These are phyloP conservation scores for Centropristis striata DNA, from an alignment of 2,113 vertebrate species.

Conservation along the genomic window DNA sequence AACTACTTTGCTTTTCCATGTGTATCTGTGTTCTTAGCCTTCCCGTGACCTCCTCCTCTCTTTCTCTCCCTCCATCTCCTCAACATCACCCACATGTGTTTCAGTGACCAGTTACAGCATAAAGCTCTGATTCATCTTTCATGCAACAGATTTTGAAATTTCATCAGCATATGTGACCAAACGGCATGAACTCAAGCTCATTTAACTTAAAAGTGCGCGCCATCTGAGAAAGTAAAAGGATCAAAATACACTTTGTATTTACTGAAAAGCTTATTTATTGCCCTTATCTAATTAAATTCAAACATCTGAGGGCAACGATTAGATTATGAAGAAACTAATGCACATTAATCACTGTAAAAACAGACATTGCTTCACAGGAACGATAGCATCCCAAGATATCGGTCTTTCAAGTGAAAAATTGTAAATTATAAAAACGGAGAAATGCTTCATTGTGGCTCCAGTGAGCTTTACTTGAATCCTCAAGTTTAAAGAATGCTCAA, in stretches of 20 bases:
- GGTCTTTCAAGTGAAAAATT: conserved; percentile 1
- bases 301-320: conserved; percentile 9
- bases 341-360: not conserved
- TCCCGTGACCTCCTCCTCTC: conserved; percentile 41
- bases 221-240: conserved; percentile 29
- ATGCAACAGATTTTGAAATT: conserved; percentile 51
- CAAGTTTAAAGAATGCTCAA: not conserved
- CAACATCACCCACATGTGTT: conserved; percentile 66
- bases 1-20: conserved; percentile 22
- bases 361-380: not conserved
- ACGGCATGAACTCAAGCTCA: not conserved
- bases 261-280: conserved; percentile 31
- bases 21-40: conserved; percentile 49
- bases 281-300: not conserved
- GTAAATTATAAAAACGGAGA: conserved; percentile 3
- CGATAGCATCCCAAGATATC: not conserved
- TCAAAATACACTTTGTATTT: conserved; percentile 34
- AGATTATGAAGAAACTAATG: conserved; percentile 3
- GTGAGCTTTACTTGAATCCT: not conserved
- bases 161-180: conserved; percentile 50
- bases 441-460: not conserved
- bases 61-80: conserved; percentile 29
- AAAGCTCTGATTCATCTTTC: conserved; percentile 62
- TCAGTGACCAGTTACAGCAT: conserved; percentile 46
- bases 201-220: conserved; percentile 33